Evolutionary conservation across 2,797 vertebrate genomes (phyloP), one percentile per base, ranked within the genome.

Genomic region (Anguilla obscura): DNA sequence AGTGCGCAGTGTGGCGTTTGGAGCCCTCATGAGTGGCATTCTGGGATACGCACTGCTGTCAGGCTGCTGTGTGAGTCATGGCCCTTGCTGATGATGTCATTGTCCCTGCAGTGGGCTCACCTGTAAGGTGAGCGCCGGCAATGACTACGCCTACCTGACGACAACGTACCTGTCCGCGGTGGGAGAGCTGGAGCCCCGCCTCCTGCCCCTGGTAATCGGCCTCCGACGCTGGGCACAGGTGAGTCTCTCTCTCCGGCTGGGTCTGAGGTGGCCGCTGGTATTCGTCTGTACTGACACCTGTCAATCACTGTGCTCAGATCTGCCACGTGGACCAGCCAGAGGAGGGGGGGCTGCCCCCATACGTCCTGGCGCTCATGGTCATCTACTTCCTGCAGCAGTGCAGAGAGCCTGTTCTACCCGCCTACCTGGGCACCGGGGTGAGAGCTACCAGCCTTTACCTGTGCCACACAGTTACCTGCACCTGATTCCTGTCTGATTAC

Each of bases 101-200:
- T 88, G 79, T 86, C 86, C 18, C 85, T 40, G 86, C 94, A 99
- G 98, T 93, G 97, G 96, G 91, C 96, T 98, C 90, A 89, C 97
- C 92, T 99, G 98, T 95, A 98, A 97, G 97, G 97, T 99, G 92
- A 98, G 98, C 85, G 97, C 98, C 82, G 98, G 98, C 88, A 99
- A 99, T 94, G 98, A 99, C 93, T 97, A 96, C 0, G 98, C 97
- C 1, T 98, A 94, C 93, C 94, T 98, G 83, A 98, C 98, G 87
- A 96, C 98, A 87, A 94, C 96, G 84, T 98, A 97, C 91, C 95
- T 99, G 91, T 92, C 96, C 85, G 89, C 96, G 1, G 92, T 99
- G 82, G 95, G 93, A 87, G 95, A 91, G 79, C 92, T 91, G 60
- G 97, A 99, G 89, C 94, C 91, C 86, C 93, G 93, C 89, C 91